Evolutionary conservation across 2,797 vertebrate genomes (phyloP), one percentile per base, ranked within the genome.

Genomic region (Pelobates cultripes): DNA sequence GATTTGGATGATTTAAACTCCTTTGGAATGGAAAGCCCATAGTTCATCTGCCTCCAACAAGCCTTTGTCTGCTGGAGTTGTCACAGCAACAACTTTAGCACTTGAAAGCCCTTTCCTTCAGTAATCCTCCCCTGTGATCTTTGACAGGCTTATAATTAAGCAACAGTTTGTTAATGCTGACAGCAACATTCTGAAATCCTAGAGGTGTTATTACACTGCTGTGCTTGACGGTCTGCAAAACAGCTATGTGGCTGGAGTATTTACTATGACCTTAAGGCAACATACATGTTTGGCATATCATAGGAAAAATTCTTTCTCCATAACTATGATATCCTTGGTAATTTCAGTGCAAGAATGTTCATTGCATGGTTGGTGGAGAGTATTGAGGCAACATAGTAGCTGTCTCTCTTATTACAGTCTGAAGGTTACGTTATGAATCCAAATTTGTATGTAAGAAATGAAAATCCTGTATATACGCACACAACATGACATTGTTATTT

Each of bases 51-150:
- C 82, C 70, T 83, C 85, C 79, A 76, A 78, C 84, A 84, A 86
- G 67, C 81, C 85, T 80, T 79, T 77, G 13, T 86, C 86, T 80
- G 78, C 76, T 7, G 3, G 14, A 71, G 94, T 94, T 91, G 92
- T 91, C 93, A 87, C 84, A 87, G 93, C 90, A 94, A 93, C 92
- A 85, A 76, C 87, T 89, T 86, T 87, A 90, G 91, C 89, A 90
- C 92, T 92, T 90, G 88, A 86, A 89, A 92, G 87, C 92, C 91
- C 90, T 92, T 91, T 89, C 53, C 89, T 91, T 88, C 92, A 93
- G 93, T 94, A 93, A 94, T 89, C 89, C 82, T 83, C 86, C 89
- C 86, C 90, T 94, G 93, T 94, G 93, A 93, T 94, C 92, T 92
- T 87, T 68, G 88, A 91, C 92, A 87, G 91, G 89, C 87, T 88